These are phyloP conservation scores for Microctenopoma steveboyesi DNA, from an alignment of 2,797 vertebrate species.

Conservation along the genomic window DNA sequence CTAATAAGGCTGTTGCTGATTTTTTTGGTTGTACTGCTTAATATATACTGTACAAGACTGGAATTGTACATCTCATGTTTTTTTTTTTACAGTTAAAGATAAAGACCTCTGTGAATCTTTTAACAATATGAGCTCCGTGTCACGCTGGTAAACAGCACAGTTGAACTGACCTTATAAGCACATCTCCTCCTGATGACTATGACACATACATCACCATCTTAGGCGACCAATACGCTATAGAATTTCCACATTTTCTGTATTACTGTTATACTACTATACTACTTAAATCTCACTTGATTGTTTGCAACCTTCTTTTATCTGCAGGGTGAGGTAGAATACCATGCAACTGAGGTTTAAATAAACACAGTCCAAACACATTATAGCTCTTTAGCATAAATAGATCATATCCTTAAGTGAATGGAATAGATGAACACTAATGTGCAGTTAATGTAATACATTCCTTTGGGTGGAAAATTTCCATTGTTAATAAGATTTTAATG, in stretches of 20 bases:
- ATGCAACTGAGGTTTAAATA: slow-evolving; percentile 19
- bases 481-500: slow-evolving; percentile 42
- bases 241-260: neutral
- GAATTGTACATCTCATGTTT: slow-evolving; percentile 5
- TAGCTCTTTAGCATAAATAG: slow-evolving; percentile 33
- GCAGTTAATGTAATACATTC: slow-evolving; percentile 31
- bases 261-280: slow-evolving; percentile 10
- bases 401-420: slow-evolving; percentile 55
- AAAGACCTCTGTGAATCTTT: slow-evolving; percentile 10
- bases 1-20: slow-evolving; percentile 30
- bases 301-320: slow-evolving; percentile 18
- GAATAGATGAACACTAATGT: slow-evolving; percentile 47
- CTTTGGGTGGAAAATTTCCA: slow-evolving; percentile 41
- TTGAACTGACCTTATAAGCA: slow-evolving; percentile 11
- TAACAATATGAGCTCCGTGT: slow-evolving; percentile 16
- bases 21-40: slow-evolving; percentile 18
- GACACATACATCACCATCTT: slow-evolving; percentile 5
- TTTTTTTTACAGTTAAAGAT: slow-evolving; percentile 7
- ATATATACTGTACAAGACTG: neutral
- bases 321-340: slow-evolving; percentile 31
- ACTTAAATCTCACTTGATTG: slow-evolving; percentile 15
- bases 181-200: neutral
- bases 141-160: neutral
- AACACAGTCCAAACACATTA: slow-evolving; percentile 29
- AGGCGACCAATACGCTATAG: slow-evolving; percentile 14